phyloP scores from a whole-genome alignment of 2,888 invertebrate species.

The Opisthograptis luteolata region DNA sequence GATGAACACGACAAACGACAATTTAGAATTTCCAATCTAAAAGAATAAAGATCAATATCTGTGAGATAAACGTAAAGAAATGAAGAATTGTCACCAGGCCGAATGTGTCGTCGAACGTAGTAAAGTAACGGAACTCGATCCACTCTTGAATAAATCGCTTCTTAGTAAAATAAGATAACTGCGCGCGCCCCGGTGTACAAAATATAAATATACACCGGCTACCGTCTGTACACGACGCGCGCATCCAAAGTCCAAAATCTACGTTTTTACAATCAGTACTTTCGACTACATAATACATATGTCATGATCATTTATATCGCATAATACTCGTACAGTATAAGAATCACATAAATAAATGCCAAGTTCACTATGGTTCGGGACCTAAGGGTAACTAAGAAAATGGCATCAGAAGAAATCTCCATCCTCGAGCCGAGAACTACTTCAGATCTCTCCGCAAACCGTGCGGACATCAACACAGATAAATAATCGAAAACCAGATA shows the following conservation, averaged over 20 bases:
- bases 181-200: conserved; percentile 61
- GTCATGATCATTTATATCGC: conserved; percentile 76
- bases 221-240: conserved; percentile 67
- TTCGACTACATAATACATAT: conserved; percentile 71
- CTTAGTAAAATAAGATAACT: conserved; percentile 64
- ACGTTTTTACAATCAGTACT: conserved; percentile 69
- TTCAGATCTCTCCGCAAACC: conserved; percentile 46
- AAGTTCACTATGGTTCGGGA: conserved; percentile 78
- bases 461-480: conserved; percentile 38
- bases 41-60: conserved; percentile 27
- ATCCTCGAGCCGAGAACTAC: conserved; percentile 48
- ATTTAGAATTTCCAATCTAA: conserved; percentile 54
- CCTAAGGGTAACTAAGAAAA: conserved; percentile 82
- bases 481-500: conserved; percentile 61
- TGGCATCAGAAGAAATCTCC: conserved; percentile 75
- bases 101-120: conserved; percentile 70
- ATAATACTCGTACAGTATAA: conserved; percentile 75
- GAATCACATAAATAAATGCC: conserved; percentile 83
- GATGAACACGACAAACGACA: conserved; percentile 56
- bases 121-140: conserved; percentile 81
- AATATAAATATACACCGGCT: conserved; percentile 61
- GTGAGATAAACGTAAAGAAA: conserved; percentile 27
- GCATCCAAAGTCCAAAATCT: conserved; percentile 62
- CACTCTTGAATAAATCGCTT: conserved; percentile 77
- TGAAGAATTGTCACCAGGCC: conserved; percentile 44